phyloP scores from a whole-genome alignment of 2,797 vertebrate genomes.

The Leptatherina wallacei region DNA sequence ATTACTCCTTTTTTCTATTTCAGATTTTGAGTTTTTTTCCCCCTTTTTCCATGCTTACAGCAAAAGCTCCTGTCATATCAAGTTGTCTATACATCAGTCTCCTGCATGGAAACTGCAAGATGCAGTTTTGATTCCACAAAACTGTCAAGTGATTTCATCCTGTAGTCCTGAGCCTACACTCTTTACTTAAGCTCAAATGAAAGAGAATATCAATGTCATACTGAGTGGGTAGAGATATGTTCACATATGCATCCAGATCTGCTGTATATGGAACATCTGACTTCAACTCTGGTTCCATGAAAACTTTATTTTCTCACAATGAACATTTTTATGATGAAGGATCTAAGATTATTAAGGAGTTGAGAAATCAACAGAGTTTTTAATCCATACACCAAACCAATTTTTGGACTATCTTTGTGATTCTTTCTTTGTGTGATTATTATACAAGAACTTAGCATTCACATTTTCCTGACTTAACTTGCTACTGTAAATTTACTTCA shows the following conservation, averaged over 20 bases:
- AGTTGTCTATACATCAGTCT: background rate
- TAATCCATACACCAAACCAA: background rate
- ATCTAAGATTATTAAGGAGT: conserved; percentile 2
- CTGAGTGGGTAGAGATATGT: background rate
- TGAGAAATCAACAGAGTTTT: conserved; percentile 1
- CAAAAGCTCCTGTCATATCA: conserved; percentile 17
- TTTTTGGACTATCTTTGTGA: background rate
- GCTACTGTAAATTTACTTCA: background rate
- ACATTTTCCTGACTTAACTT: background rate
- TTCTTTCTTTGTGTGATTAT: background rate
- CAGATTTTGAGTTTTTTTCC: background rate
- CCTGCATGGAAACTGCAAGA: conserved; percentile 9
- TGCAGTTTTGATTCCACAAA: conserved; percentile 15
- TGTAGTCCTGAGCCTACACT: conserved; percentile 7
- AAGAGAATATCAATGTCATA: background rate
- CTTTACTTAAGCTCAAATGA: conserved; percentile 23
- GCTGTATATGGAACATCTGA: background rate
- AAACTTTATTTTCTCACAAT: background rate
- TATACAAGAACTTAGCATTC: background rate
- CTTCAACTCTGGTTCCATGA: background rate
- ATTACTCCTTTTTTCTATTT: conserved; percentile 6
- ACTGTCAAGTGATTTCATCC: conserved; percentile 15
- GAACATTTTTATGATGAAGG: background rate
- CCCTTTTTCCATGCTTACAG: conserved; percentile 3
- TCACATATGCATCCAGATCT: background rate